Percentiles rank a stretch among this genome's conserved stretches.
phyloP scores from a whole-genome alignment of 2,113 vertebrate species.

The Lethenteron camtschaticum region DNA sequence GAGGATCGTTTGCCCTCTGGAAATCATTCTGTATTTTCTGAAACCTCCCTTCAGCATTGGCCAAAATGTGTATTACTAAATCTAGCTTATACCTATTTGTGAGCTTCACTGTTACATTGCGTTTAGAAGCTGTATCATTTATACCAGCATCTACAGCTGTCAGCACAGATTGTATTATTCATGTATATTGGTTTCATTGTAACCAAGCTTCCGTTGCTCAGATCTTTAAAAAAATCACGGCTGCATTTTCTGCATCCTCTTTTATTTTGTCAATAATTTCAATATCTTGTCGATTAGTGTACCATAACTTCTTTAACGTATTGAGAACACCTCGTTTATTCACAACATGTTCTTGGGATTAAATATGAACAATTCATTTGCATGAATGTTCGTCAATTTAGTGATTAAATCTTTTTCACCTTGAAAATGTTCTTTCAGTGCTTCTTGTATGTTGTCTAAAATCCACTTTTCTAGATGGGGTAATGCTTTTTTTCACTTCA shows the following conservation, averaged over 20 bases:
- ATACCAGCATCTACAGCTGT: conserved; percentile 12
- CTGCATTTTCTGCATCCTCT: accelerated
- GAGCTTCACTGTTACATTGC: conserved; percentile 11
- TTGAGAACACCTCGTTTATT: accelerated
- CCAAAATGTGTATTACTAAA: conserved; percentile 19
- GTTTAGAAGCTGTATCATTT: not conserved
- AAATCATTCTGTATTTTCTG: conserved; percentile 17
- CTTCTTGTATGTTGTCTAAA: conserved; percentile 12
- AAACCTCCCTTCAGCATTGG: conserved; percentile 14
- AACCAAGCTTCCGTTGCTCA: conserved; percentile 11
- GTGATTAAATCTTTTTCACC: not conserved
- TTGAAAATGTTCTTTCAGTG: conserved; percentile 14
- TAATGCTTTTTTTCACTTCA: not conserved
- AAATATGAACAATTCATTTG: not conserved
- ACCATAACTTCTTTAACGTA: accelerated
- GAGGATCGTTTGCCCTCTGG: conserved; percentile 17
- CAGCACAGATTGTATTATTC: conserved; percentile 15
- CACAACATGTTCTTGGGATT: not conserved
- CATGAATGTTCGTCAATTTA: conserved; percentile 6
- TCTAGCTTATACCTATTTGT: conserved; percentile 17
- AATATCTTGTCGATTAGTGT: accelerated
- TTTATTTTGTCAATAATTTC: not conserved
- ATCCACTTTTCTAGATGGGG: conserved; percentile 2
- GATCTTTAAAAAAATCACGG: conserved; percentile 9
- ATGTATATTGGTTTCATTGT: conserved; percentile 15